Evolutionary conservation across 2,888 invertebrate genomes (phyloP).

Genomic region (Elmis aenea): DNA sequence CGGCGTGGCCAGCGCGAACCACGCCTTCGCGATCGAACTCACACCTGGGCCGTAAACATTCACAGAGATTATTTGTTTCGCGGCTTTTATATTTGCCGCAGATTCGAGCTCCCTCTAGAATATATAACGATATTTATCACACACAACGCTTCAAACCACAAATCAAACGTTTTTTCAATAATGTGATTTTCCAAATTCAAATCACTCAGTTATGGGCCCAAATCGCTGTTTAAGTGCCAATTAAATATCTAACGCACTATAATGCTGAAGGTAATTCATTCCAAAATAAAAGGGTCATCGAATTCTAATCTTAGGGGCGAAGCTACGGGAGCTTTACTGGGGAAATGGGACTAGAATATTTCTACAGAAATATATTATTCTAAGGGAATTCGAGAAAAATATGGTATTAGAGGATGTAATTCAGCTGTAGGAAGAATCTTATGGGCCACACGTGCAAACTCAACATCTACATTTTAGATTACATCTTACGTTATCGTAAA

Average conservation of each 20-base stretch:
- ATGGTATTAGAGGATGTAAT: conserved; percentile 37
- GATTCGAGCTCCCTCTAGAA: conserved; percentile 21
- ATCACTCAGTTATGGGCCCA: too few relatives aligned
- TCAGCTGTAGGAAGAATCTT: conserved; percentile 27
- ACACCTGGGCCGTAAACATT: conserved; percentile 42
- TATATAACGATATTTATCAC: conserved; percentile 13
- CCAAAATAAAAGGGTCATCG: conserved; percentile 41
- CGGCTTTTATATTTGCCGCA: conserved; percentile 30
- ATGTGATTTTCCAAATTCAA: too few relatives aligned
- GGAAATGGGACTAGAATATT: conserved; percentile 44
- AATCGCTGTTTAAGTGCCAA: too few relatives aligned
- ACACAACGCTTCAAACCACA: conserved; percentile 5
- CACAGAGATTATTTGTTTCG: conserved; percentile 34
- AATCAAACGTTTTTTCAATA: too few relatives aligned
- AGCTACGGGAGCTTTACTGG: conserved; percentile 39
- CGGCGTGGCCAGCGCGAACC: conserved; percentile 40
- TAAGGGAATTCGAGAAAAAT: conserved; percentile 36
- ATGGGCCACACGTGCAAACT: conserved; percentile 34
- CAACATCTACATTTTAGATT: conserved; percentile 39
- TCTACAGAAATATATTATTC: conserved; percentile 42
- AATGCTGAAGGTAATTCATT: conserved; percentile 28
- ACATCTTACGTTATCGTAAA: conserved; percentile 13
- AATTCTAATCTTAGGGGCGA: conserved; percentile 44
- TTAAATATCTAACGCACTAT: too few relatives aligned
- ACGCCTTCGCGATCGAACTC: conserved; percentile 43